Base-by-base conservation (phyloP, 2,113 vertebrate species). In the Heteronetta atricapilla region DNA sequence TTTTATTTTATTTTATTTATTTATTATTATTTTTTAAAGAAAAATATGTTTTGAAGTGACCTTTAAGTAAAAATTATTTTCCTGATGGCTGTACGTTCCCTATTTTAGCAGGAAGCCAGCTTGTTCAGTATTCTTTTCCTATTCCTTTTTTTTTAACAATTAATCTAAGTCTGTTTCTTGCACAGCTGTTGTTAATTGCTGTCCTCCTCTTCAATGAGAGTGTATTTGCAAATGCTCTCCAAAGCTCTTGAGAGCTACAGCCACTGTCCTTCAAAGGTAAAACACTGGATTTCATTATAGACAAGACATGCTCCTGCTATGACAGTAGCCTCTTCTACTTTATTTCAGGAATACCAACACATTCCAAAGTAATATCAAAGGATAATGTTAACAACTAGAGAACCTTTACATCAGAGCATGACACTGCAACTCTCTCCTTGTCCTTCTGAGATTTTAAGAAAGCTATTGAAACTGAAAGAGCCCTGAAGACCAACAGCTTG, bases 11-110 rank as follows among this genome's bases (percentile, higher is more conserved):
- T 44, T 38, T 38, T 38, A 38, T 38, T 38, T 38, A 38, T 38
- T 38, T 38, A 38, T 38, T 38, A 38, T 38, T 38, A 38, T 38
- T 38, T 38, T 38, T 38, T 38, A 38, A 38, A 46, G 46, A 46
- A 53, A 73, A 79, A 29, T 1, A 14, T 62, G 1, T 33, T 48
- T 16, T 36, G 20, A 50, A 82, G 46, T 28, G 28, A 46, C 5
- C 2, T 1, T 1, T 63, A 12, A 36, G 15, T 31, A 25, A 70
- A 64, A 44, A 4, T 22, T 6, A 1, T 40, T 86, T 63, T 33
- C 8, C 10, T 8, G 42, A 6, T 22, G 16, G 2, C 29, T 42
- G 2, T 38, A 14, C 2, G 1, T 52, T 53, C 29, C 8, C 5
- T 44, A 12, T 10, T 63, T 2, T 34, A 42, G 3, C 8, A 80